Evolutionary conservation across 1,140 invertebrate genomes (phyloP).

Genomic region (Nasonia longicornis): DNA sequence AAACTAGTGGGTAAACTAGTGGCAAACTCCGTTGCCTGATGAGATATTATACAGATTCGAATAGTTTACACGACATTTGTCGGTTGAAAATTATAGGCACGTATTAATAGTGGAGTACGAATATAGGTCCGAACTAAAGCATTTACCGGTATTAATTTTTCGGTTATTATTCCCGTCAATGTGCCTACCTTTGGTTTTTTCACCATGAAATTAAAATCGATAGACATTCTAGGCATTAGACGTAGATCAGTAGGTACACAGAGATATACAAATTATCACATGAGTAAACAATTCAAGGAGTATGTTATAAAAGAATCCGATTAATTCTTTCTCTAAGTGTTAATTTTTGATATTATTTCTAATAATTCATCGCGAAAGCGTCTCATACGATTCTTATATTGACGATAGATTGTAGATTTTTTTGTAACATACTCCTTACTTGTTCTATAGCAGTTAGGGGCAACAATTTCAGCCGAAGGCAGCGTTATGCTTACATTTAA

Average conservation of each 20-base stretch:
- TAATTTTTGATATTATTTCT: not conserved
- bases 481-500: slow-evolving; percentile 64
- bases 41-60: not conserved
- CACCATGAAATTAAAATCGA: slow-evolving; percentile 17
- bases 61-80: slow-evolving; percentile 16
- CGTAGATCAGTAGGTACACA: slow-evolving; percentile 62
- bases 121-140: slow-evolving; percentile 52
- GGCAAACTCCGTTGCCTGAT: not conserved
- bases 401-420: slow-evolving; percentile 16
- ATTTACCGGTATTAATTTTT: slow-evolving; percentile 48
- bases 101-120: slow-evolving; percentile 49
- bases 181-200: slow-evolving; percentile 22
- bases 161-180: not conserved
- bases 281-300: slow-evolving; percentile 63
- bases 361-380: not conserved
- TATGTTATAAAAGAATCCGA: slow-evolving; percentile 29
- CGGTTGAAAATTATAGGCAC: slow-evolving; percentile 51
- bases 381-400: not conserved
- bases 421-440: slow-evolving; percentile 50
- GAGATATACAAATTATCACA: slow-evolving; percentile 69
- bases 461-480: slow-evolving; percentile 68
- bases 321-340: not conserved
- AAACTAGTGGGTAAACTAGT: not conserved
- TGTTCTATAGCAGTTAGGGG: slow-evolving; percentile 67
- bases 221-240: slow-evolving; percentile 35